These are phyloP conservation scores for Lycia hirtaria DNA, from an alignment of 2,888 invertebrate genomes.

Conservation along the genomic window DNA sequence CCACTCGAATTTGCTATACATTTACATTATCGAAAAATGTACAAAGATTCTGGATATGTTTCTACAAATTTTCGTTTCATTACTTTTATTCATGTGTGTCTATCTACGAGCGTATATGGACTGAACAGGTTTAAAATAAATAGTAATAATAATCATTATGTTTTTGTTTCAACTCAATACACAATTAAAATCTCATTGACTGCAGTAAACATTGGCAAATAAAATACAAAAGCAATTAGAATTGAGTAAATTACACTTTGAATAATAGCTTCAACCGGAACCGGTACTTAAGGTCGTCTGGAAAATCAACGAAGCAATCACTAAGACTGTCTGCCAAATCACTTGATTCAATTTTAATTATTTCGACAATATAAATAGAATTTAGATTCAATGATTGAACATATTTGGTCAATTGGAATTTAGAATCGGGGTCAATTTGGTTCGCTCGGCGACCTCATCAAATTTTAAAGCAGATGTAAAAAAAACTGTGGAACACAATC, in stretches of 20 bases:
- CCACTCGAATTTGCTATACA: background rate
- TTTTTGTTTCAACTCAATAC: slow-evolving; percentile 5
- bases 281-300: slow-evolving; percentile 27
- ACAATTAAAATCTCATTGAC: slow-evolving; percentile 19
- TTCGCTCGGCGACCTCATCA: background rate
- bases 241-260: slow-evolving; percentile 19
- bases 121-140: too few relatives aligned
- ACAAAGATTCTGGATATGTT: background rate
- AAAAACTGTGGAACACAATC: too few relatives aligned
- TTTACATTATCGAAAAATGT: background rate
- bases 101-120: too few relatives aligned
- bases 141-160: background rate
- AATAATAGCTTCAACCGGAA: slow-evolving; percentile 32
- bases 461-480: background rate
- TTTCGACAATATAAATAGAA: slow-evolving; percentile 23
- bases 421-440: slow-evolving; percentile 13
- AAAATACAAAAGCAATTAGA: slow-evolving; percentile 28
- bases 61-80: too few relatives aligned
- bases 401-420: slow-evolving; percentile 28
- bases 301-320: slow-evolving; percentile 20
- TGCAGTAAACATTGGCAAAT: slow-evolving; percentile 35
- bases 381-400: slow-evolving; percentile 15
- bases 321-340: slow-evolving; percentile 17
- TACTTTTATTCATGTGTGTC: too few relatives aligned
- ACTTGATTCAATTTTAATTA: slow-evolving; percentile 20